Conservation (phyloP, 2,888 invertebrate genomes). For the Drosophila anomalata region DNA sequence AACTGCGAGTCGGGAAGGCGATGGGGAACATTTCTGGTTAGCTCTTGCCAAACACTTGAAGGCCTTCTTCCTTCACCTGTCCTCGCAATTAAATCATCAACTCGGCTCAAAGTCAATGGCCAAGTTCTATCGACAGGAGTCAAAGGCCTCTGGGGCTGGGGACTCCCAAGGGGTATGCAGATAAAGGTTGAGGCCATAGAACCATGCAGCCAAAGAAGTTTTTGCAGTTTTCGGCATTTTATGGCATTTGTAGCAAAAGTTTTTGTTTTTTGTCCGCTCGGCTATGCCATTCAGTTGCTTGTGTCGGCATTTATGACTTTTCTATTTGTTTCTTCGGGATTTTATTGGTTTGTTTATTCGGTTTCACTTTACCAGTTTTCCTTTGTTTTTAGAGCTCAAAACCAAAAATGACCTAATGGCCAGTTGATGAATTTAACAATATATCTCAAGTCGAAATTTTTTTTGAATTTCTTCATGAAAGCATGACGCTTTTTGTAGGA, state of each 20-base stretch:
- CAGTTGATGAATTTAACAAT: background rate
- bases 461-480: background rate
- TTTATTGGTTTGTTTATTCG: conserved; percentile 29
- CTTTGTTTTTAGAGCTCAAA: background rate
- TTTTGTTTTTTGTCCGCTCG: conserved; percentile 12
- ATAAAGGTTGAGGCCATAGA: conserved; percentile 32
- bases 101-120: conserved; percentile 11
- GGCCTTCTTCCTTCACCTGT: conserved; percentile 25
- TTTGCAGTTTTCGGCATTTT: conserved; percentile 51
- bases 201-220: conserved; percentile 35
- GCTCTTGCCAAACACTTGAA: conserved; percentile 24
- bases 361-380: background rate
- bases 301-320: conserved; percentile 37
- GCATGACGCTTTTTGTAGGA: background rate
- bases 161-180: conserved; percentile 4
- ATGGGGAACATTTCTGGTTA: conserved; percentile 14
- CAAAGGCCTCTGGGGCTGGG: conserved; percentile 6
- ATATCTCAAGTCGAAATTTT: background rate
- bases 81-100: conserved; percentile 44
- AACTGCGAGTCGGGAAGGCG: conserved; percentile 7
- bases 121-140: conserved; percentile 8
- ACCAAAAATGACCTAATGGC: background rate
- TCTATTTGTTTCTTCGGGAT: conserved; percentile 36
- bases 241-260: conserved; percentile 43
- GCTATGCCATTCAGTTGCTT: conserved; percentile 13